A percentile compares a stretch with the other conserved stretches of the same genome.
These are phyloP conservation scores for Otolemur crassicaudatus DNA, from an alignment of 2,797 vertebrate genomes.

Conservation along the genomic window DNA sequence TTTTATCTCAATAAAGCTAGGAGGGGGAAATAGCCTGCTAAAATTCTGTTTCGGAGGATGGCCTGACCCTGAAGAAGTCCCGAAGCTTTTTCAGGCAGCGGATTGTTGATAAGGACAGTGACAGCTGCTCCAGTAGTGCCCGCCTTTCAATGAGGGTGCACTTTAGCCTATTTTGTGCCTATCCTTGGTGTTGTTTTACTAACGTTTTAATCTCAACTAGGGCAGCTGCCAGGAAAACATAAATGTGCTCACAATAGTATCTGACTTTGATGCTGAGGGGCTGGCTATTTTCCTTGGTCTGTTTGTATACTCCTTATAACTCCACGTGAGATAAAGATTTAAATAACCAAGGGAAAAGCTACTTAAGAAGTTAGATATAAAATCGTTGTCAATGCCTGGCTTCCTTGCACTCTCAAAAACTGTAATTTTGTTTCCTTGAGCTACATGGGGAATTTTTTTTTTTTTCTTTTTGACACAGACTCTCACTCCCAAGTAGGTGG, in stretches of 20 bases:
- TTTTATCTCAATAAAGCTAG: neutral
- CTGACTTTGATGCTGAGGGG: neutral
- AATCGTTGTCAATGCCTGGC: neutral
- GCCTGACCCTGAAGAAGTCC: neutral
- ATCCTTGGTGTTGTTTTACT: neutral
- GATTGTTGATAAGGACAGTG: neutral
- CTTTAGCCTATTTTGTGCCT: neutral
- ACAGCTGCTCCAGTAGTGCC: neutral
- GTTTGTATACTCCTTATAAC: neutral
- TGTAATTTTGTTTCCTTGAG: neutral
- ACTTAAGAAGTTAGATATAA: neutral
- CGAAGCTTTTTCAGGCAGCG: neutral
- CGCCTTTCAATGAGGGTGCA: neutral
- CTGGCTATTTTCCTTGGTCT: neutral
- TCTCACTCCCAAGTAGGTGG: no score
- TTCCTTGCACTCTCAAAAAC: neutral
- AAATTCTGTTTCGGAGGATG: neutral
- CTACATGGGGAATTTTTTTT: no score
- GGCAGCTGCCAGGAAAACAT: neutral
- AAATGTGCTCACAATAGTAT: neutral
- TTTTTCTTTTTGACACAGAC: no score
- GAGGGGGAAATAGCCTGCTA: no score
- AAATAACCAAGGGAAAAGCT: neutral
- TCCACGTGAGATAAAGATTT: neutral
- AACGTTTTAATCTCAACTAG: neutral